Base-by-base conservation (phyloP, 2,797 vertebrate species). In the Lemur catta region DNA sequence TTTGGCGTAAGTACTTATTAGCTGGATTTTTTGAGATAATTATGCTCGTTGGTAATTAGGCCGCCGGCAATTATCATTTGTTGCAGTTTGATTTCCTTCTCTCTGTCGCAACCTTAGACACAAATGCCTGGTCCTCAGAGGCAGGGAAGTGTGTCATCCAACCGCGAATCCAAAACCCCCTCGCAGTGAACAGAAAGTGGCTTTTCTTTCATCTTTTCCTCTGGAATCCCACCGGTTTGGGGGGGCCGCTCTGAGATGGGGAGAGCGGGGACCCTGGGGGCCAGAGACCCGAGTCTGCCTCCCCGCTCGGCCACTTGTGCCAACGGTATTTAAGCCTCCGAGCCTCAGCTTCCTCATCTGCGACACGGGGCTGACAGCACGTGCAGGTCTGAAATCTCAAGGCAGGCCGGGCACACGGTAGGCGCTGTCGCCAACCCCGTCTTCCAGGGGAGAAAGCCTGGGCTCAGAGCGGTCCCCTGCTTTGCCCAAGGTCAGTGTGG, bases 1-100 rank as follows among this genome's bases (percentile, higher is more conserved):
- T 99, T 99, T 35, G 99, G 99, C 95, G 99, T 99, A 98, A 98
- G 99, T 97, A 26, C 96, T 95, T 88, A 67, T 43, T 76, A 94
- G 96, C 89, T 74, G 57, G 48, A 52, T 72, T 78, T 97, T 93
- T 85, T 88, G 76, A 93, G 97, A 76, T 95, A 82, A 95, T 82
- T 95, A 80, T 88, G 85, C 94, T 96, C 76, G 0, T 76, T 92
- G 95, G 76, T 91, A 97, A 95, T 97, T 94, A 96, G 95, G 81
- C 96, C 24, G 0, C 79, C 0, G 0, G 81, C 84, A 91, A 7
- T 96, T 93, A 78, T 65, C 97, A 88, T 94, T 84, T 96, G 86
- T 92, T 71, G 24, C 91, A 93, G 97, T 97, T 97, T 96, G 94
- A 92, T 86, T 97, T 91, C 50, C 84, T 72, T 72, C 80, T 55